Conservation (phyloP, 2,113 vertebrate genomes). For the Elaphurus davidianus region DNA sequence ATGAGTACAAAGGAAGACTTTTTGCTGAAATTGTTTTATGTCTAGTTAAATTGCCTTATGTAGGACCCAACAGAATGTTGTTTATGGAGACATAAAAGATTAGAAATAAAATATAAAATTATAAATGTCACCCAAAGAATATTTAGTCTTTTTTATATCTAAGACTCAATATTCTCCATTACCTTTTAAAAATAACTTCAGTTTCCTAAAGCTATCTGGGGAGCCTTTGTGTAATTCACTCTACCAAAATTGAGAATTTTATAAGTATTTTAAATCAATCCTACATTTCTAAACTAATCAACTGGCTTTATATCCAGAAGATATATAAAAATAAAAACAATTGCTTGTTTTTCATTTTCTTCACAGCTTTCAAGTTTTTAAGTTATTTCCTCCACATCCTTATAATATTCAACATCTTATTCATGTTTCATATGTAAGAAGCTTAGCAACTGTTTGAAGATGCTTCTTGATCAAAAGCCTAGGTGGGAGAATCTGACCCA, state of each 20-base stretch:
- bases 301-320: conserved; percentile 15
- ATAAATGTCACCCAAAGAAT: neutral
- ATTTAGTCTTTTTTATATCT: neutral
- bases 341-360: conserved; percentile 7
- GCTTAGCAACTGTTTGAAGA: neutral
- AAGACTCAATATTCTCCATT: neutral
- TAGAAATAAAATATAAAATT: neutral
- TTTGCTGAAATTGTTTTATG: neutral
- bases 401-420: neutral
- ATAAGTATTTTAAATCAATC: neutral
- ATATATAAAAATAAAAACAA: neutral
- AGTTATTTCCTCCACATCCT: neutral
- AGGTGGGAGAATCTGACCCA: neutral
- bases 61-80: neutral
- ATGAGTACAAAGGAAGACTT: neutral
- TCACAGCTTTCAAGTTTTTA: neutral
- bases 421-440: neutral
- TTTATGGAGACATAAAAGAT: neutral
- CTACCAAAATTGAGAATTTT: neutral
- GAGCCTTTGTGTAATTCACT: neutral
- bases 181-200: neutral
- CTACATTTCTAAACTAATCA: neutral
- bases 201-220: neutral
- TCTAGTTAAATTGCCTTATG: neutral
- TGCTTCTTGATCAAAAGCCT: neutral